These are phyloP conservation scores for Subacronicta megacephala DNA, from an alignment of 2,888 invertebrate genomes.

Conservation along the genomic window DNA sequence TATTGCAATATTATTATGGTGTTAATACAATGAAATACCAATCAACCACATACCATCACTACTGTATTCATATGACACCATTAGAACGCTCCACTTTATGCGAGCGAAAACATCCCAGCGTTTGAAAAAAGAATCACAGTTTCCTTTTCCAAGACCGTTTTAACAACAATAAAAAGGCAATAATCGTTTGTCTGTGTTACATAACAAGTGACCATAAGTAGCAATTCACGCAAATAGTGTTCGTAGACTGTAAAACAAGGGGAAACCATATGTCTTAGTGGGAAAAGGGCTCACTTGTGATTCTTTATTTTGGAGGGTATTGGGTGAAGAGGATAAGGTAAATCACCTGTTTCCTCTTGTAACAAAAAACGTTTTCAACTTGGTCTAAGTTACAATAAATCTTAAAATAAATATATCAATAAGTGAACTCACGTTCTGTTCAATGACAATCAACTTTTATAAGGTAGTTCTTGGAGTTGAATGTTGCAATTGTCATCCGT, in stretches of 20 bases:
- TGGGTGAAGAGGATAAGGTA: neutral
- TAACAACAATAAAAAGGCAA: slow-evolving; percentile 58
- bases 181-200: slow-evolving; percentile 62
- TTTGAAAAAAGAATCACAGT: slow-evolving; percentile 35
- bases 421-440: too few relatives aligned
- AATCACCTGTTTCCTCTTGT: neutral
- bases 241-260: slow-evolving; percentile 63
- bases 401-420: too few relatives aligned
- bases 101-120: slow-evolving; percentile 8
- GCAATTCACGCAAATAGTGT: slow-evolving; percentile 63
- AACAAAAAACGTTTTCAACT: too few relatives aligned
- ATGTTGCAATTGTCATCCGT: too few relatives aligned
- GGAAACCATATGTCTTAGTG: slow-evolving; percentile 55
- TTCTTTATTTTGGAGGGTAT: slow-evolving; percentile 4
- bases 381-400: too few relatives aligned
- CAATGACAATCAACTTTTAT: too few relatives aligned
- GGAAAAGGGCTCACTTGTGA: too few relatives aligned
- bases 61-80: too few relatives aligned
- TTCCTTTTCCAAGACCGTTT: slow-evolving; percentile 21
- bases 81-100: slow-evolving; percentile 1
- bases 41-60: too few relatives aligned
- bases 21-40: too few relatives aligned
- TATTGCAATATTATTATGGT: too few relatives aligned
- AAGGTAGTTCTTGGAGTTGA: too few relatives aligned
- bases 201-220: slow-evolving; percentile 58